Evolutionary conservation across 2,888 invertebrate genomes (phyloP), one percentile per base, ranked within the genome.

Genomic region (Scaptomyza polygonia): DNA sequence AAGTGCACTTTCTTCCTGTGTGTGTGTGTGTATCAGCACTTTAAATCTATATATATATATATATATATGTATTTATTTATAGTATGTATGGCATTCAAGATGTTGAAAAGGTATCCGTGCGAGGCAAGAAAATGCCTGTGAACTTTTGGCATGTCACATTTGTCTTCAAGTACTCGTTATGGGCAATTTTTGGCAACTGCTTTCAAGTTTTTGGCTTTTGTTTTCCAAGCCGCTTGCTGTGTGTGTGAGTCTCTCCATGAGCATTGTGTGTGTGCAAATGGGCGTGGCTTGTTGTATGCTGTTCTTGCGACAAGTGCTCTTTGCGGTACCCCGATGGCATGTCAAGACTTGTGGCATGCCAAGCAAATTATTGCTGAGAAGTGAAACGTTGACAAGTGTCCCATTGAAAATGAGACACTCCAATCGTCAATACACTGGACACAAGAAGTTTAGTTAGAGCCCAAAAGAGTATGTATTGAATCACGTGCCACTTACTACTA

Each of bases 111-210:
- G 80, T 76, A 83, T 76, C 49, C 62, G 34, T 58, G 43, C 54
- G 45, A 52, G 55, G 71, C 53, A 30, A 14, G 29, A 39, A 54
- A 80, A 77, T 72, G 64, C 67, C 57, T 55, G 44, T 47, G 64
- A 81, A 73, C 85, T 68, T 77, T 66, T 67, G 72, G 54, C 85
- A 67, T 80, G 85, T 84, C 78, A 77, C 81, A 84, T 84, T 81
- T 73, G 70, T 80, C 74, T 70, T 84, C 85, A 84, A 81, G 81
- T 81, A 82, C 85, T 87, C 79, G 81, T 87, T 86, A 85, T 81
- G 85, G 85, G 68, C 81, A 81, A 81, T 81, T 81, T 77, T 81
- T 80, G 77, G 80, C 84, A 81, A 84, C 66, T 84, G 65, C 69
- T 64, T 68, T 67, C 62, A 74, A 74, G 55, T 58, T 72, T 64